Evolutionary conservation across 2,797 vertebrate genomes (phyloP).

Genomic region (Poecile montanus): DNA sequence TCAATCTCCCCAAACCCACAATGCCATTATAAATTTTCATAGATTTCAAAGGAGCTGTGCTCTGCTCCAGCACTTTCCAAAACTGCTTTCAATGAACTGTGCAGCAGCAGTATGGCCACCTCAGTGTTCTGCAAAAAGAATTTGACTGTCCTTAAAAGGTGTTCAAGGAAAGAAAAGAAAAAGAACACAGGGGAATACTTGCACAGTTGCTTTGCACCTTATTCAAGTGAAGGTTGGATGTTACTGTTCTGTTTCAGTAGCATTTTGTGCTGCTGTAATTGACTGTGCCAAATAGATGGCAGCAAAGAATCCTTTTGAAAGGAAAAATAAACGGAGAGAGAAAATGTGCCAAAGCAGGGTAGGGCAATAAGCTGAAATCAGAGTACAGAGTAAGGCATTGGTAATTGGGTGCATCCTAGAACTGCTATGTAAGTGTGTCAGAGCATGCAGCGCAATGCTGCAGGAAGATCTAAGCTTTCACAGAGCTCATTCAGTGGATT

Average conservation of each 20-base stretch:
- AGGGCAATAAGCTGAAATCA: background rate
- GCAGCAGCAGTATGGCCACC: background rate
- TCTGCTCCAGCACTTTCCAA: background rate
- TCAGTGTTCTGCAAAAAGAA: background rate
- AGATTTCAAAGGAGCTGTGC: background rate
- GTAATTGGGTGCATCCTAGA: background rate
- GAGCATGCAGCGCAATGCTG: background rate
- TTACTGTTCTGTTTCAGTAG: accelerated
- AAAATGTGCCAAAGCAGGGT: background rate
- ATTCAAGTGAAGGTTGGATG: background rate
- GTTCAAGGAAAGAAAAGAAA: background rate
- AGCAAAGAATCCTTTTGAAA: slow-evolving; percentile 13
- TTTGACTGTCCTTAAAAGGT: background rate
- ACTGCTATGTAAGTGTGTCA: background rate
- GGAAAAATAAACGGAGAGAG: background rate
- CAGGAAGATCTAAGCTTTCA: background rate
- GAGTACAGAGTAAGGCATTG: background rate
- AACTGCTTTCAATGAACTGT: accelerated
- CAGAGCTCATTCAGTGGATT: background rate
- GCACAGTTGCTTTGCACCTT: background rate
- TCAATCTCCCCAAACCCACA: background rate
- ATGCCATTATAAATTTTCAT: background rate
- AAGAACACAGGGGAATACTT: background rate
- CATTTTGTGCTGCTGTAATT: background rate
- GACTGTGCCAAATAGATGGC: slow-evolving; percentile 5